Percentiles rank a stretch among this genome's conserved stretches.
These are phyloP conservation scores for Diacarnus erythraeanus DNA, from an alignment of 37 sponge, comb jelly and placozoan genomes.

Conservation along the genomic window DNA sequence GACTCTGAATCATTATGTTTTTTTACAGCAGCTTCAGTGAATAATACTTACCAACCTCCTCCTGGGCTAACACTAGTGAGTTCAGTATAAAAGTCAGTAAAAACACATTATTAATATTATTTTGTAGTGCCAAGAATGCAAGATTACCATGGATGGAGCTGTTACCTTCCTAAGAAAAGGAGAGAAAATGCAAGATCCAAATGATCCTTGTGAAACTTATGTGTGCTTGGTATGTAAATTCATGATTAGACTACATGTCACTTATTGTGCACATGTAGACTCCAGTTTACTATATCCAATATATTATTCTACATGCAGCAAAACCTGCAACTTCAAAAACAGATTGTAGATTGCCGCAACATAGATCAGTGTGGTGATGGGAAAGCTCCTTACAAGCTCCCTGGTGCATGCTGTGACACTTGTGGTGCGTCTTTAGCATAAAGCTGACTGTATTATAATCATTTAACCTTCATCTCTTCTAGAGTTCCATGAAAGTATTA, in stretches of 20 bases:
- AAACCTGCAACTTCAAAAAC: not conserved
- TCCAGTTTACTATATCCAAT: too few relatives aligned
- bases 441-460: too few relatives aligned
- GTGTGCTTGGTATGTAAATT: constrained; percentile 16
- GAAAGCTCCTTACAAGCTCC: constrained; percentile 56
- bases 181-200: not conserved
- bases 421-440: constrained; percentile 40
- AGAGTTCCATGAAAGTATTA: too few relatives aligned
- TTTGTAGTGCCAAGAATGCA: not conserved
- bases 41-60: too few relatives aligned
- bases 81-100: too few relatives aligned
- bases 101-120: too few relatives aligned
- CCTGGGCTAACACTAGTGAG: too few relatives aligned
- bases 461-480: too few relatives aligned
- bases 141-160: not conserved
- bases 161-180: not conserved
- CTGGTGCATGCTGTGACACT: constrained; percentile 44
- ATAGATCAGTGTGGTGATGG: constrained; percentile 39
- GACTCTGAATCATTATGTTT: too few relatives aligned
- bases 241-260: not conserved
- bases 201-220: constrained; percentile 19
- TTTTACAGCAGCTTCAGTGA: too few relatives aligned
- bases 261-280: not conserved
- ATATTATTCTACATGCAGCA: not conserved
- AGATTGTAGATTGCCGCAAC: not conserved